phyloP scores from a whole-genome alignment of 2,797 vertebrate species.

The Gymnothorax reevesii region DNA sequence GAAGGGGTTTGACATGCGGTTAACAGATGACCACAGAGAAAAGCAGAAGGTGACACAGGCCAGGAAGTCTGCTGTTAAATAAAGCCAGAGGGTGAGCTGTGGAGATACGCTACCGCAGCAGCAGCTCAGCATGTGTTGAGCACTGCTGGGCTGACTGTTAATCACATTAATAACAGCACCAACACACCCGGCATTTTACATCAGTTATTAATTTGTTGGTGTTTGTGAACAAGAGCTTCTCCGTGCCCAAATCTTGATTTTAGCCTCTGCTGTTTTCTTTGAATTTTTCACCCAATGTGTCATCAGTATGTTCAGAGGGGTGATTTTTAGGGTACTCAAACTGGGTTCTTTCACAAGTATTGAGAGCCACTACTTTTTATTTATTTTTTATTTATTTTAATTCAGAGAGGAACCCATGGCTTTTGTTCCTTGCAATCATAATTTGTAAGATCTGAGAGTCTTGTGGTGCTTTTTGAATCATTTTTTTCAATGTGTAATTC shows the following conservation, averaged over 20 bases:
- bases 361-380: no score
- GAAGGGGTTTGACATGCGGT: slow-evolving; percentile 24
- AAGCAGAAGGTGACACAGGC: slow-evolving; percentile 41
- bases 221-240: not conserved
- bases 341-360: no score
- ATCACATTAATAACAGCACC: slow-evolving; percentile 7
- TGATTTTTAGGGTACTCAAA: no score
- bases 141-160: not conserved
- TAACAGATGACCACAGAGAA: slow-evolving; percentile 18
- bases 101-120: slow-evolving; percentile 52
- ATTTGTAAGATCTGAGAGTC: not conserved
- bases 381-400: no score
- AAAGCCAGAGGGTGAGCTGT: slow-evolving; percentile 44
- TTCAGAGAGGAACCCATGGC: not conserved
- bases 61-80: slow-evolving; percentile 63
- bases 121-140: not conserved
- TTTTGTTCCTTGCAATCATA: not conserved
- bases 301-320: no score
- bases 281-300: not conserved
- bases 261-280: not conserved
- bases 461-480: not conserved
- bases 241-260: not conserved
- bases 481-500: not conserved
- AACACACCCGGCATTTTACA: not conserved
- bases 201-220: not conserved